Conservation (phyloP, 1,140 invertebrate species). For the Aphelenchoides fujianensis region DNA sequence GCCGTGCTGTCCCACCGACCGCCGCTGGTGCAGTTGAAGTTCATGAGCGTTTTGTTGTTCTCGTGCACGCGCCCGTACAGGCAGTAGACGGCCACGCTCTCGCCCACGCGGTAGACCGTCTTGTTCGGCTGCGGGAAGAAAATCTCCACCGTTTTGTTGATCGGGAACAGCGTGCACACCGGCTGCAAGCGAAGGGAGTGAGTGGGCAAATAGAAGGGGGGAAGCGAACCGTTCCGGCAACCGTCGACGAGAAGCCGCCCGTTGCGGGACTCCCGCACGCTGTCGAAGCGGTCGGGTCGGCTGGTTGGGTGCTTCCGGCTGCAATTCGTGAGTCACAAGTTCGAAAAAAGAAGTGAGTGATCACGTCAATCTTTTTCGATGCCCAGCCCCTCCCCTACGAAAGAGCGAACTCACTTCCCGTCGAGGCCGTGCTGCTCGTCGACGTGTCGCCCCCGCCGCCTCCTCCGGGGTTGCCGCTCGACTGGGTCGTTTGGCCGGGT, state of each 20-base stretch:
- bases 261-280: neutral
- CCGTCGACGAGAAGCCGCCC: neutral
- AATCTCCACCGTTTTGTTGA: neutral
- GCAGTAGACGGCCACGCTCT: neutral
- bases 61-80: conserved; percentile 4
- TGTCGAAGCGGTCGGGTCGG: neutral
- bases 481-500: neutral
- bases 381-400: neutral
- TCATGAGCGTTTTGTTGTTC: conserved; percentile 7
- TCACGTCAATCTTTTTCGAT: neutral
- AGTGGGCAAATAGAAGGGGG: neutral
- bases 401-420: neutral
- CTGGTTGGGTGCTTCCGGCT: neutral
- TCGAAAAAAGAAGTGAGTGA: too few relatives aligned
- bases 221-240: neutral
- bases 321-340: too few relatives aligned
- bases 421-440: neutral
- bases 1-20: conserved; percentile 3
- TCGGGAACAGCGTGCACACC: neutral
- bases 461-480: neutral
- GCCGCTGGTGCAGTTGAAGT: neutral
- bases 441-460: neutral
- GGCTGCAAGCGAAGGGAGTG: neutral
- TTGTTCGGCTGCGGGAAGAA: conserved; percentile 10
- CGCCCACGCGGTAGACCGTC: neutral